Evolutionary conservation across 1,140 invertebrate genomes (phyloP), one percentile per base, ranked within the genome.

Genomic region (Procambarus clarkii): DNA sequence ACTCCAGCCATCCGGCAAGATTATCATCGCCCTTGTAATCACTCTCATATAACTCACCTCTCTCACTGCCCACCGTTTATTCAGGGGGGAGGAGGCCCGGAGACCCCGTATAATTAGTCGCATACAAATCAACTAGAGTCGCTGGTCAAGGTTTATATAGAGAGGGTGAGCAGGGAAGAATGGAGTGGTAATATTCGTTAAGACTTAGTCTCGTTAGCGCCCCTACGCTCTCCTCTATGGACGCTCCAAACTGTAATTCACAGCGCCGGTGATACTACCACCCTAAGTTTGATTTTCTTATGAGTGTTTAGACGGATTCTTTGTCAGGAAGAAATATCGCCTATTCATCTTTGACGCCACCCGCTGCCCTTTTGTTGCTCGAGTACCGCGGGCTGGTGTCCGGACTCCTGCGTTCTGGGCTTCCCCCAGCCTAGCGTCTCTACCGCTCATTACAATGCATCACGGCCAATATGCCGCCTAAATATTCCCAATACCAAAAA

Each of bases 341-440:
- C 54, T 71, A 88, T 88, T 88, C 86, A 88, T 88, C 86, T 80
- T 45, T 80, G 74, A 50, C 78, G 86, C 86, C 86, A 88, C 86
- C 86, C 86, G 86, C 54, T 80, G 77, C 60, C n/a, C 77, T 80
- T 80, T 88, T 88, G 86, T 88, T 48, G 21, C 78, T 46, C 44
- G 24, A 81, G 77, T 64, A 69, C n/a, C n/a, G 34, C n/a, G 34
- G 54, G 86, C 60, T 45, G 44, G 54, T 48, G 78, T 88, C 86
- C 86, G 78, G 45, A 81, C 45, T 21, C 78, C 77, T 50, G 24
- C 78, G 21, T 58, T 34, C 58, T 13, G 34, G 34, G 5, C 44
- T 64, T 76, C 18, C 15, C 15, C 45, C 13, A 34, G 60, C 60
- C 48, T 21, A 15, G 44, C 34, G n/a, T n/a, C 18, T 46, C 46